phyloP scores from a whole-genome alignment of 1,140 invertebrate genomes.

The Drosophila jambulina region DNA sequence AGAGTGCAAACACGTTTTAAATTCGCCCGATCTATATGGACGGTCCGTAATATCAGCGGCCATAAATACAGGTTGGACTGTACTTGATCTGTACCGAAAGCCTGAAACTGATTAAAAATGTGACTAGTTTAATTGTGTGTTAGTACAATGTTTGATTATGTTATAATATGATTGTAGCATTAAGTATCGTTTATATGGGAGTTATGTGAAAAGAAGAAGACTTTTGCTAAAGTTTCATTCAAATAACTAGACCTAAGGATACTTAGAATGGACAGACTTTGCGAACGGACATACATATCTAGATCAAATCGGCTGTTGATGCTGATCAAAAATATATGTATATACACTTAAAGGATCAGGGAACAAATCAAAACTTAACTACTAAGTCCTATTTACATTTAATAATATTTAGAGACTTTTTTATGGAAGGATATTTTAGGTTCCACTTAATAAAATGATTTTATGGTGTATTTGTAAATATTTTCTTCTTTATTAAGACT shows the following conservation, averaged over 20 bases:
- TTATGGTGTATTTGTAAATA: not conserved
- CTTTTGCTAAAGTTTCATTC: not conserved
- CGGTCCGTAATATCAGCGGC: not conserved
- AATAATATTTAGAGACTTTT: too few relatives aligned
- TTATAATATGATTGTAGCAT: not conserved
- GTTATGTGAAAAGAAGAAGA: not conserved
- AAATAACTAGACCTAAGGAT: not conserved
- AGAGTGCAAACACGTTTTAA: conserved; percentile 35
- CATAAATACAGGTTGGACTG: conserved; percentile 14
- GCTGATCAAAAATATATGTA: not conserved
- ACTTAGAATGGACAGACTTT: not conserved
- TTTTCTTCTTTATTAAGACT: too few relatives aligned
- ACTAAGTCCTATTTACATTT: too few relatives aligned
- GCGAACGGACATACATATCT: not conserved
- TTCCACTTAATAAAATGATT: not conserved
- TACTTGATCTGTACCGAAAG: conserved; percentile 1
- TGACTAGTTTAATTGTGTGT: not conserved
- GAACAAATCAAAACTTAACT: not conserved
- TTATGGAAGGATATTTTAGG: not conserved
- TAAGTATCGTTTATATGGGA: not conserved
- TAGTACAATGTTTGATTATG: not conserved
- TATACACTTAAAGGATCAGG: too few relatives aligned
- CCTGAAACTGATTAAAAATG: not conserved
- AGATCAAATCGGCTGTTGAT: not conserved
- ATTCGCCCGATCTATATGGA: conserved; percentile 7